Percentiles rank a stretch among this genome's conserved stretches.
Conservation (phyloP, 1,140 invertebrate species). For the Dendroctonus ponderosae region DNA sequence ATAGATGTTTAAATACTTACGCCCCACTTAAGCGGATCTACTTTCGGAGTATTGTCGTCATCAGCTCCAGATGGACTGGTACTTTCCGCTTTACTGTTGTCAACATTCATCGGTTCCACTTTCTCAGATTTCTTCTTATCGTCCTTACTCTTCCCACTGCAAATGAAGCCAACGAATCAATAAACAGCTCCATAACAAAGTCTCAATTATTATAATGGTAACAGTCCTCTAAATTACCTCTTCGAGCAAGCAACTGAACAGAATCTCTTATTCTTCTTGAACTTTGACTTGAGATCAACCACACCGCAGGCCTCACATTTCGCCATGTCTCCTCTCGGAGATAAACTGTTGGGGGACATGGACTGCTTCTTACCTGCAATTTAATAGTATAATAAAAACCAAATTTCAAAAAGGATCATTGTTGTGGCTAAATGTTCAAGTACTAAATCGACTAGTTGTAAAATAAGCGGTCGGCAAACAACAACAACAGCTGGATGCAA, state of each 20-base stretch:
- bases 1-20: conserved; percentile 52
- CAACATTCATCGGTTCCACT: conserved; percentile 52
- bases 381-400: too few species aligned
- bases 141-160: conserved; percentile 45
- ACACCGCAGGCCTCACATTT: conserved; percentile 82
- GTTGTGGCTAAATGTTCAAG: too few species aligned
- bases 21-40: conserved; percentile 75
- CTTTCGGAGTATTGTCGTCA: conserved; percentile 55
- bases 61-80: conserved; percentile 47
- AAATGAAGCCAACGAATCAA: conserved; percentile 11
- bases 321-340: conserved; percentile 54
- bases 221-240: conserved; percentile 47
- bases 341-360: conserved; percentile 36
- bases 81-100: conserved; percentile 55
- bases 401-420: too few species aligned
- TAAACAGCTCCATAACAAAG: too few species aligned
- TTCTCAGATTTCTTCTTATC: conserved; percentile 53
- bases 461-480: too few species aligned
- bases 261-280: conserved; percentile 75
- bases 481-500: too few species aligned
- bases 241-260: conserved; percentile 77
- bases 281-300: conserved; percentile 67
- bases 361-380: conserved; percentile 44
- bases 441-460: too few species aligned
- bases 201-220: too few species aligned